phyloP scores from a whole-genome alignment of 2,113 vertebrate genomes.

The Chamaetylas fuelleborni region DNA sequence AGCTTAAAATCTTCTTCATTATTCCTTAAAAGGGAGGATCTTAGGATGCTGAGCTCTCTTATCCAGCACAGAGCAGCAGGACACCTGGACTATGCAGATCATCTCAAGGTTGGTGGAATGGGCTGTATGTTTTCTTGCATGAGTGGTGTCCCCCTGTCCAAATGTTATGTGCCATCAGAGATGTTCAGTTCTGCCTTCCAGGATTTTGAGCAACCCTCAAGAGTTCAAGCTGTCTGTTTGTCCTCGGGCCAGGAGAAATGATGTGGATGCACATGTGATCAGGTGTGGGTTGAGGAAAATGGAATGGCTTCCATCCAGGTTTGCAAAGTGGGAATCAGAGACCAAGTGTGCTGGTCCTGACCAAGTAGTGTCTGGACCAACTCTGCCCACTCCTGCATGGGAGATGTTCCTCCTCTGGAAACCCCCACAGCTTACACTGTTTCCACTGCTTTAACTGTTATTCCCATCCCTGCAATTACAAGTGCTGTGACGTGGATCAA shows the following conservation, averaged over 20 bases:
- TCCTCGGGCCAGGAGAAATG: background rate
- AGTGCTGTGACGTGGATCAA: background rate
- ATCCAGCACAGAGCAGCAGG: background rate
- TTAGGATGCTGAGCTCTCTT: background rate
- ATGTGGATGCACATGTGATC: background rate
- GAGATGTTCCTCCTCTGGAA: background rate
- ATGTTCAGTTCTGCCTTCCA: background rate
- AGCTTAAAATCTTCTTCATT: background rate
- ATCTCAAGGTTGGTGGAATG: background rate
- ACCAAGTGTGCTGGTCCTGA: background rate
- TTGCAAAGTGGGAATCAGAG: background rate
- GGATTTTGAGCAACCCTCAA: background rate
- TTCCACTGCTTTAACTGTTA: background rate
- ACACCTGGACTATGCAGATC: background rate
- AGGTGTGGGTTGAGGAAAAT: background rate
- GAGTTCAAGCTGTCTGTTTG: background rate
- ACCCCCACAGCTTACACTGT: background rate
- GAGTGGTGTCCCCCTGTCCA: background rate
- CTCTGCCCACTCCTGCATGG: background rate
- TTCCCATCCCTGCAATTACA: background rate
- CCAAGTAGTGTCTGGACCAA: background rate
- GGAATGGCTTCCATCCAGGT: background rate
- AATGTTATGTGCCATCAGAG: background rate
- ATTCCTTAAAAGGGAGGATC: background rate
- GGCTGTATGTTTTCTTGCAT: background rate